Conservation (phyloP, 2,113 vertebrate genomes). For the Puma concolor region DNA sequence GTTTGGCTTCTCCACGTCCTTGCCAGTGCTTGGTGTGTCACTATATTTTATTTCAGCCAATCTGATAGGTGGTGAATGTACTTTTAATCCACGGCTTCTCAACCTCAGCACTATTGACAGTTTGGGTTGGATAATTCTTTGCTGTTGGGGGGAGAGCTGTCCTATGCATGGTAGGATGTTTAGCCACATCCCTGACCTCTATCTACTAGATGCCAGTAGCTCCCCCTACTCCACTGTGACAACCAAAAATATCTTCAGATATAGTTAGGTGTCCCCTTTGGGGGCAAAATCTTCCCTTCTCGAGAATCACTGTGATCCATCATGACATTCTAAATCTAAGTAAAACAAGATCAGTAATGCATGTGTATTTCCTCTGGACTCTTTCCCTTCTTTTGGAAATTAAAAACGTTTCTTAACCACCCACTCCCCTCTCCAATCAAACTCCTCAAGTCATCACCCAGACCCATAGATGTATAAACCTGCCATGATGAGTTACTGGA, state of each 20-base stretch:
- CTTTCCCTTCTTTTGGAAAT: constrained; percentile 24
- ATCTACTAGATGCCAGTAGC: neutral
- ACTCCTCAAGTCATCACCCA: neutral
- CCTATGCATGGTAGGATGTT: neutral
- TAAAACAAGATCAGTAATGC: neutral
- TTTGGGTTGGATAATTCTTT: constrained; percentile 17
- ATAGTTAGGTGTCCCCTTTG: neutral
- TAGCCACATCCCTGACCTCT: neutral
- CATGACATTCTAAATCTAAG: neutral
- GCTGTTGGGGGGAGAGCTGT: neutral
- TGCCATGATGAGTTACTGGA: constrained; percentile 67
- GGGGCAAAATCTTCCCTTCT: neutral
- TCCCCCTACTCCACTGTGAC: neutral
- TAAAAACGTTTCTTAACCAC: constrained; percentile 66
- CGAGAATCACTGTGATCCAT: constrained; percentile 5
- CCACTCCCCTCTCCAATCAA: neutral
- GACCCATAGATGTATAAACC: constrained; percentile 68
- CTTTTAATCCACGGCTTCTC: neutral
- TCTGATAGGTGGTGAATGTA: neutral
- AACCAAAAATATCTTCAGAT: constrained; percentile 9
- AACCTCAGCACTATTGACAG: neutral
- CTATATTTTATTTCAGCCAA: neutral
- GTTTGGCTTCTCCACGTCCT: neutral
- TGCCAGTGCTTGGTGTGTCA: neutral
- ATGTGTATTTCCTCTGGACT: neutral